phyloP scores from a whole-genome alignment of 2,797 vertebrate genomes.

The Manis crassicaudata region DNA sequence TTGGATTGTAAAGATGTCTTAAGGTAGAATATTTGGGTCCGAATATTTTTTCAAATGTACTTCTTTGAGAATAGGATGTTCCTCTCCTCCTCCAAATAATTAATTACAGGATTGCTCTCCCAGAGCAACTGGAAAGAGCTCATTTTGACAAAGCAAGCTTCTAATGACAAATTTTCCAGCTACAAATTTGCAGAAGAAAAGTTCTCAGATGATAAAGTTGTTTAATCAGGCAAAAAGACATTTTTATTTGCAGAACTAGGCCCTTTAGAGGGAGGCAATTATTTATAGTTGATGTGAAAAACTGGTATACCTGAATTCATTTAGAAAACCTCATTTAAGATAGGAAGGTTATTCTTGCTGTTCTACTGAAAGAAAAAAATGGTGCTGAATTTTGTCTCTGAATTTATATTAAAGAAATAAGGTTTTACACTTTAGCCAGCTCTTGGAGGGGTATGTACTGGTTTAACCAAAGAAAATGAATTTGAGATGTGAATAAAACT shows the following conservation, averaged over 20 bases:
- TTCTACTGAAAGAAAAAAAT: slow-evolving; percentile 22
- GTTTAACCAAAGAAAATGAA: slow-evolving; percentile 47
- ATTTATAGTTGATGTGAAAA: slow-evolving; percentile 78
- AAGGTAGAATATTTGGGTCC: not conserved
- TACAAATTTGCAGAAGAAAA: slow-evolving; percentile 70
- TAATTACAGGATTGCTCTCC: not conserved
- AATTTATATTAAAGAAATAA: slow-evolving; percentile 56
- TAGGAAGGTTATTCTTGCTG: slow-evolving; percentile 22
- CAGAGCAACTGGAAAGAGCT: slow-evolving; percentile 29
- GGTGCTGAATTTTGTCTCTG: not conserved
- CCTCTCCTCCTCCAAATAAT: slow-evolving; percentile 11
- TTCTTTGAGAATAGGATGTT: slow-evolving; percentile 1
- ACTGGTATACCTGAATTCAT: slow-evolving; percentile 70
- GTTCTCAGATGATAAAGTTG: slow-evolving; percentile 75
- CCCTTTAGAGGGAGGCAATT: slow-evolving; percentile 66
- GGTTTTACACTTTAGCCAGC: not conserved
- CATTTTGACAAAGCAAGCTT: slow-evolving; percentile 61
- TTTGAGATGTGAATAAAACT: slow-evolving; percentile 53
- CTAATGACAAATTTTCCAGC: slow-evolving; percentile 48
- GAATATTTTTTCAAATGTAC: slow-evolving; percentile 38
- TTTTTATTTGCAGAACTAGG: slow-evolving; percentile 79
- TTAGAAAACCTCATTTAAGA: slow-evolving; percentile 74
- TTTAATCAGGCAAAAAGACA: slow-evolving; percentile 73
- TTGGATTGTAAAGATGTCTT: not conserved
- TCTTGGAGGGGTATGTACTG: not conserved